Percentiles rank a stretch among this genome's conserved stretches.
Conservation (phyloP, 2,888 invertebrate species). For the Agonopterix heracliana region DNA sequence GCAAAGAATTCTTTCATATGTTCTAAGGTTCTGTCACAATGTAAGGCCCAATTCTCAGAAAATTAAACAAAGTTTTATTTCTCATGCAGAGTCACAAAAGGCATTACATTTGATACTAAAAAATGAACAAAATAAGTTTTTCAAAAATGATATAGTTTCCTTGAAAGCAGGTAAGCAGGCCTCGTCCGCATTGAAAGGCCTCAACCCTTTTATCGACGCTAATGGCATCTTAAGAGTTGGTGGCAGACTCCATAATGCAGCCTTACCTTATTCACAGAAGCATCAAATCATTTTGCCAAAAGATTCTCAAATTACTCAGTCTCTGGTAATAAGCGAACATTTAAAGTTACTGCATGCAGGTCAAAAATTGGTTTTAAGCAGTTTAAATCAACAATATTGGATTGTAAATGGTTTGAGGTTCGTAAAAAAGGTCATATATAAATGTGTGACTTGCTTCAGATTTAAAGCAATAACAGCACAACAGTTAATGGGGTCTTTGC, state of each 20-base stretch:
- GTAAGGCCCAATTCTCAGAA: background rate
- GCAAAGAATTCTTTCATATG: background rate
- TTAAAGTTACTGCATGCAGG: constrained; percentile 6
- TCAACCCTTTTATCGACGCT: background rate
- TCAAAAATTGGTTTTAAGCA: constrained; percentile 4
- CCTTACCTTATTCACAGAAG: background rate
- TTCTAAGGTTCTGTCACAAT: constrained; percentile 1
- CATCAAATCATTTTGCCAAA: constrained; percentile 9
- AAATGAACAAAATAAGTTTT: background rate
- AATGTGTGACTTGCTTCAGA: too few relatives aligned
- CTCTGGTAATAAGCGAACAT: constrained; percentile 9
- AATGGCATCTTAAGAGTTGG: background rate
- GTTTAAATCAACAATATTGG: constrained; percentile 9
- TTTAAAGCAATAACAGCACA: too few relatives aligned
- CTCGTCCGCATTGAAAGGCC: background rate
- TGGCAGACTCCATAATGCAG: background rate
- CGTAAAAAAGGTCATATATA: constrained; percentile 4
- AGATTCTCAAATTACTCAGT: constrained; percentile 3
- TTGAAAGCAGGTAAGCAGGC: background rate
- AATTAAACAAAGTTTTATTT: background rate
- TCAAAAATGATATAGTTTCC: background rate
- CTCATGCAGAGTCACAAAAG: background rate
- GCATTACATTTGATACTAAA: background rate
- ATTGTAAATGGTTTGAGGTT: constrained; percentile 9
- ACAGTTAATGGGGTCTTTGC: too few relatives aligned